Evolutionary conservation across 2,113 vertebrate species (phyloP).

Genomic region (Callipepla californica): DNA sequence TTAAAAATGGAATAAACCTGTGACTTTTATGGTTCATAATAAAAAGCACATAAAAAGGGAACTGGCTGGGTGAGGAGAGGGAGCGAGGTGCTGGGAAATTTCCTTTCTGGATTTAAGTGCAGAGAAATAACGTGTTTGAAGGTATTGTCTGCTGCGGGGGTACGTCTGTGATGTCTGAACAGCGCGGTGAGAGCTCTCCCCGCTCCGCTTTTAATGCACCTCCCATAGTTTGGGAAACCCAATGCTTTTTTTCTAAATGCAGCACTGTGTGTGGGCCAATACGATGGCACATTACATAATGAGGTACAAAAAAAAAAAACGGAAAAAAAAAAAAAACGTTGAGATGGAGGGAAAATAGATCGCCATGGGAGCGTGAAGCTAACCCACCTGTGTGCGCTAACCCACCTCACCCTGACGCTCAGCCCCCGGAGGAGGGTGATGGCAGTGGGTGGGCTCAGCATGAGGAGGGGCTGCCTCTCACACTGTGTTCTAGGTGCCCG

Average conservation of each 20-base stretch:
- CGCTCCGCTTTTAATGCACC: not conserved
- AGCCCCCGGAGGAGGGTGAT: no score
- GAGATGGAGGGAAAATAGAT: not conserved
- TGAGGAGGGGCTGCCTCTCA: not conserved
- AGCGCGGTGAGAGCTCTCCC: not conserved
- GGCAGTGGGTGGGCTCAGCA: no score
- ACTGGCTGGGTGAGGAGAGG: not conserved
- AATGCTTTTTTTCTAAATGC: not conserved
- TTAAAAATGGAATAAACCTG: not conserved
- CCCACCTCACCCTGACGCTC: no score
- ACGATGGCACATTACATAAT: not conserved
- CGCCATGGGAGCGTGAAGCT: no score
- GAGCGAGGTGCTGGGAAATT: not conserved
- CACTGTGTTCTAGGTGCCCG: constrained; percentile 62
- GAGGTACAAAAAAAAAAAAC: not conserved
- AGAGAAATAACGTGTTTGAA: not conserved
- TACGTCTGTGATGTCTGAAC: not conserved
- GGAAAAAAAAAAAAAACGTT: not conserved
- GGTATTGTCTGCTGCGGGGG: not conserved
- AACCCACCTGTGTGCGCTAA: no score
- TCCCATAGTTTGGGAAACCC: not conserved
- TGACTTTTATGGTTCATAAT: not conserved
- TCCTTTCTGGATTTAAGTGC: not conserved
- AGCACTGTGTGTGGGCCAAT: not conserved
- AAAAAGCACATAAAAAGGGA: not conserved